Conservation (phyloP, 2,113 vertebrate genomes). For the Tympanuchus pallidicinctus region DNA sequence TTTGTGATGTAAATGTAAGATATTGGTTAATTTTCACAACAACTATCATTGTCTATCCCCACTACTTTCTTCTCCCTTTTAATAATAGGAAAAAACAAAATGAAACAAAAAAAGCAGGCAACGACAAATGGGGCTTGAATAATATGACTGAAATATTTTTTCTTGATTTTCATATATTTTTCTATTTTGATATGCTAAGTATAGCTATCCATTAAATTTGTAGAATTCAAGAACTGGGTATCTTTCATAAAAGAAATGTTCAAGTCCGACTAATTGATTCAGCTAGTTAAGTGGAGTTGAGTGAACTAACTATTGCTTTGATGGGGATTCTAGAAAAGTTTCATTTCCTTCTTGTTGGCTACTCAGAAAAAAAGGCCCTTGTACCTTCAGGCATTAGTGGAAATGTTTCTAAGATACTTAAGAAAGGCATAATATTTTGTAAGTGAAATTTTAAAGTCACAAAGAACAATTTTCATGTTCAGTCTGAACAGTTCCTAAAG, state of each 20-base stretch:
- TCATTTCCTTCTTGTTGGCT: constrained; percentile 32
- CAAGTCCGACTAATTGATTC: constrained; percentile 32
- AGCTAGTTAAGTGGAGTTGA: neutral
- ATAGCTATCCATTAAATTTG: neutral
- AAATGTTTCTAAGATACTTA: constrained; percentile 53
- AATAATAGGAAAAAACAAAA: neutral
- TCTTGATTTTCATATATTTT: neutral
- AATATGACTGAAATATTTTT: neutral
- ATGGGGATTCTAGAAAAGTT: constrained; percentile 39
- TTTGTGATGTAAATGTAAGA: neutral
- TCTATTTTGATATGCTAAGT: neutral
- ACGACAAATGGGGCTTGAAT: neutral
- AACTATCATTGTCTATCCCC: neutral
- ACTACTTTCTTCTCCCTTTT: neutral
- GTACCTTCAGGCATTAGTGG: neutral
- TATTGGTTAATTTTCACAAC: neutral
- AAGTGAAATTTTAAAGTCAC: constrained; percentile 70
- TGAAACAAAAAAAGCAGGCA: neutral
- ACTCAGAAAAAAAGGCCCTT: constrained; percentile 16
- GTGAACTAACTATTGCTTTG: neutral
- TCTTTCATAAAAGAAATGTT: neutral
- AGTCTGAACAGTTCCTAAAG: neutral
- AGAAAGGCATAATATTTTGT: constrained; percentile 47
- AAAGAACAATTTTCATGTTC: constrained; percentile 48
- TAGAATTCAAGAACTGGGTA: neutral